These are phyloP conservation scores for Orbicella faveolata DNA, from an alignment of 64 coral and sea anemone species.

Conservation along the genomic window DNA sequence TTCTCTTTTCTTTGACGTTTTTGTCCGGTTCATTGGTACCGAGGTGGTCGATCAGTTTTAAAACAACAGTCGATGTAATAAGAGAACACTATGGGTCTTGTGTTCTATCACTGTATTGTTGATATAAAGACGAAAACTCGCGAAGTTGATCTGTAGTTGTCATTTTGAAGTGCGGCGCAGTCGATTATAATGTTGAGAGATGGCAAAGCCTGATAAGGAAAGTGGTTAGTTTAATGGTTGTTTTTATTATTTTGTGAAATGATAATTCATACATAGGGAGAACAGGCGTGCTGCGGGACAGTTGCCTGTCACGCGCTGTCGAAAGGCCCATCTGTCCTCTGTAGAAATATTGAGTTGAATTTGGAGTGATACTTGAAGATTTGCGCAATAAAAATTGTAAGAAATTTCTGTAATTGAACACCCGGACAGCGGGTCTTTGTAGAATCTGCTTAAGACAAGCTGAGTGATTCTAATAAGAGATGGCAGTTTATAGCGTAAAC, in stretches of 20 bases:
- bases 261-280: not conserved
- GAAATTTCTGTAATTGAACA: not conserved
- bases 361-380: not conserved
- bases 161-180: constrained; percentile 22
- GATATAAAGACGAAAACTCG: constrained; percentile 11
- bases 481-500: not conserved
- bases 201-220: constrained; percentile 36
- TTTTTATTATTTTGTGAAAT: constrained; percentile 32
- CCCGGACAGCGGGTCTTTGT: not conserved
- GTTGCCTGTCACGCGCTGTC: constrained; percentile 13
- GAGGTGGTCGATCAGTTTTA: not conserved
- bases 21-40: constrained; percentile 2
- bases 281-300: not conserved
- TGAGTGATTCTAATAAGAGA: not conserved
- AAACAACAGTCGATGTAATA: not conserved
- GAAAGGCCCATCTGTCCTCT: not conserved
- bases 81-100: not conserved
- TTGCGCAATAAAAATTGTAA: not conserved
- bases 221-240: constrained; percentile 13
- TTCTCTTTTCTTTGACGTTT: constrained; percentile 5
- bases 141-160: not conserved
- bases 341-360: not conserved
- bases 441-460: not conserved
- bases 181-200: constrained; percentile 41
- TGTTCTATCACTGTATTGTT: not conserved